A percentile compares a stretch with the other conserved stretches of the same genome.
phyloP scores from a whole-genome alignment of 2,797 vertebrate species.

The Florisuga fusca region DNA sequence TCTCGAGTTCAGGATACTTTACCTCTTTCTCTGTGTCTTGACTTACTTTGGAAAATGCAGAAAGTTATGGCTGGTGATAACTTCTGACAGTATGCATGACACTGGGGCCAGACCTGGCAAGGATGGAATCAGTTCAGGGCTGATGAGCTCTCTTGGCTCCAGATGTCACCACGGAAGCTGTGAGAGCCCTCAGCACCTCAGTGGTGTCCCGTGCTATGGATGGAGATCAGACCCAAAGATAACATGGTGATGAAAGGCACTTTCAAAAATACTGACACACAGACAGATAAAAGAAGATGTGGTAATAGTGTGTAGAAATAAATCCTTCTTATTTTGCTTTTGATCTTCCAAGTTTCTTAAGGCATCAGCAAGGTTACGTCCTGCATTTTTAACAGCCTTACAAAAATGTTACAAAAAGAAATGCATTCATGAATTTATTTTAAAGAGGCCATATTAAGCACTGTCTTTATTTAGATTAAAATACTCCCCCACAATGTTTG shows the following conservation, averaged over 20 bases:
- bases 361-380: neutral
- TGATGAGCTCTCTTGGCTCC: neutral
- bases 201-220: neutral
- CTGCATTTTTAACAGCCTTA: neutral
- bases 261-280: conserved; percentile 17
- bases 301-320: conserved; percentile 21
- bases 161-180: neutral
- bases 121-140: neutral
- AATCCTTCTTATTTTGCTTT: conserved; percentile 26
- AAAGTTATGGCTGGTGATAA: neutral
- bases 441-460: neutral
- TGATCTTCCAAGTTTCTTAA: conserved; percentile 26
- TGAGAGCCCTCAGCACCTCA: neutral
- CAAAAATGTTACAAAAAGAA: neutral
- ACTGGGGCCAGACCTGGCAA: neutral
- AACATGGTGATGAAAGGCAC: conserved; percentile 41
- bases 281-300: conserved; percentile 37
- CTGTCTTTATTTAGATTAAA: neutral
- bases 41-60: neutral
- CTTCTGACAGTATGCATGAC: neutral
- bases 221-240: neutral
- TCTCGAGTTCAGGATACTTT: neutral
- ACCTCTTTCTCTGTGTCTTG: neutral
- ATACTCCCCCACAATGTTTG: neutral
- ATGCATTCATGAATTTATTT: neutral